Evolutionary conservation across 2,113 vertebrate genomes (phyloP), one percentile per base, ranked within the genome.

Genomic region (Cyprinodon variegatus): DNA sequence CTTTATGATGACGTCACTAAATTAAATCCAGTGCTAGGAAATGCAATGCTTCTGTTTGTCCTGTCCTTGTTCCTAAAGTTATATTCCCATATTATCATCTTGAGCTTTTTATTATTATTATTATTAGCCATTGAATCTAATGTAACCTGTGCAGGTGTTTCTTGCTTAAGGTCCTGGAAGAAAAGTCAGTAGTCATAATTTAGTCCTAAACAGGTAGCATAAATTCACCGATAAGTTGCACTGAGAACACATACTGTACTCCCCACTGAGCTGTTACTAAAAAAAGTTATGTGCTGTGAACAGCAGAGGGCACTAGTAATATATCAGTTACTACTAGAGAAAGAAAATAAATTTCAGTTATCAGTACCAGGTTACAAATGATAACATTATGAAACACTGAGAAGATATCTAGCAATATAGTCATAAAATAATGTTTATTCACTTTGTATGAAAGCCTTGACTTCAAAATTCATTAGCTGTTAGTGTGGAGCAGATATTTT

Each of bases 251-350:
- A n/a, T n/a, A 14, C 17, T n/a, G 17, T 8, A n/a, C 50, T 57
- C 50, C 50, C 50, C 50, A n/a, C 3, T 57, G 20, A 57, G 4
- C 20, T n/a, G n/a, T 57, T 57, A 57, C 50, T n/a, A 20, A n/a
- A 20, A n/a, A 4, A 62, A 8, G 41, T 63, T 81, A 68, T 66
- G 59, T 41, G 12, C 17, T 82, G 62, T 83, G 60, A 88, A 89
- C 94, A 94, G 91, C 87, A 95, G 94, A 85, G 92, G 93, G 93
- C 90, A 88, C 88, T 82, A 92, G 87, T 74, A 85, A 86, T 76
- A 83, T 86, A 65, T 77, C 61, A 61, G 79, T 77, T 46, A 67
- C 9, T 70, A 61, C 76, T 39, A 78, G 39, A 65, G 76, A 40
- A 79, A 38, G 29, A 82, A 37, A 81, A 62, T 11, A 45, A 12